Evolutionary conservation across 2,888 invertebrate species (phyloP).

Genomic region (Dicyrtomina minuta): DNA sequence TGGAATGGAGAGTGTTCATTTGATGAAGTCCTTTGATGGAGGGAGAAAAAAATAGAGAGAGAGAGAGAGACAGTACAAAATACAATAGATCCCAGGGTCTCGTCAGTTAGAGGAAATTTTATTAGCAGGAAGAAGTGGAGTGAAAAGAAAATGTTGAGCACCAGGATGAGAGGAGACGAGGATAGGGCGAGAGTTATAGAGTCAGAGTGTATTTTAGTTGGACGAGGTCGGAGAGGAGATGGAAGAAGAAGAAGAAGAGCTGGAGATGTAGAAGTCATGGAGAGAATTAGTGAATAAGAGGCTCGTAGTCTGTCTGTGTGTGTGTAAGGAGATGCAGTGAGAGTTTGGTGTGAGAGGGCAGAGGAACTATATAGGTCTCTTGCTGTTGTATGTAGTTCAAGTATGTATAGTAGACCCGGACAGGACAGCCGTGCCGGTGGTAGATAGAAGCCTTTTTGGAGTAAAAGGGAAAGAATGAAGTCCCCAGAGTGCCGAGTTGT

Average conservation of each 20-base stretch:
- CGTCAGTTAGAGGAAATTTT: slow-evolving; percentile 31
- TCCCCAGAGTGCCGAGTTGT: slow-evolving; percentile 45
- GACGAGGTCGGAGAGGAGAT: neutral
- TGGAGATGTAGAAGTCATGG: neutral
- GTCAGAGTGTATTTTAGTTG: too few relatives aligned
- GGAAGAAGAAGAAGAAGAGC: too few relatives aligned
- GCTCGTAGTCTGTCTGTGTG: too few relatives aligned
- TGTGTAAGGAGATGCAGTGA: neutral
- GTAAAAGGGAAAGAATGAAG: slow-evolving; percentile 36
- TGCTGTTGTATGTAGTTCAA: too few relatives aligned
- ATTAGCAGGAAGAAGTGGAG: slow-evolving; percentile 26
- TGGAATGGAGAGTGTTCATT: slow-evolving; percentile 21
- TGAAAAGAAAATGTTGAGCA: slow-evolving; percentile 21
- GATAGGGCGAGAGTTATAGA: slow-evolving; percentile 1
- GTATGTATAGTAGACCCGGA: too few relatives aligned
- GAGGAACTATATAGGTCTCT: too few relatives aligned
- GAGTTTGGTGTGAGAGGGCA: neutral
- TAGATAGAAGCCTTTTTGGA: slow-evolving; percentile 4
- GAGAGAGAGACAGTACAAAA: too few relatives aligned
- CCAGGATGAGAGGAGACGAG: neutral
- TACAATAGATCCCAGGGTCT: slow-evolving; percentile 31
- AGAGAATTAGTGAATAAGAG: neutral
- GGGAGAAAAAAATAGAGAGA: slow-evolving; percentile 9
- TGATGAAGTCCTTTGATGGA: slow-evolving; percentile 20
- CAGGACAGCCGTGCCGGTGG: neutral